Evolutionary conservation across 92 coral and sea anemone species (phyloP).

Genomic region (Zoanthus sociatus): DNA sequence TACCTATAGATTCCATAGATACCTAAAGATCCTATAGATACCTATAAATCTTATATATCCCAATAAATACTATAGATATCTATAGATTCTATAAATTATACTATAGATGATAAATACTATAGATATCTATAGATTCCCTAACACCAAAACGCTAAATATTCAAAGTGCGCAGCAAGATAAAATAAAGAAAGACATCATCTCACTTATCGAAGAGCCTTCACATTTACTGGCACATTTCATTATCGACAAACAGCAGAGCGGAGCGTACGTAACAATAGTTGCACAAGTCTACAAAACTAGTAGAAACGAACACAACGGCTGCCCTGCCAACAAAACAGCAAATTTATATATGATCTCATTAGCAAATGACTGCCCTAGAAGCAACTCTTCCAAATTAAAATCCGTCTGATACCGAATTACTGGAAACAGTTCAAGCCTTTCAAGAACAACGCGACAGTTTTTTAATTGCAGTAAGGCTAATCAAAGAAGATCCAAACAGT

Average conservation of each 20-base stretch:
- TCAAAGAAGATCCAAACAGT: neutral
- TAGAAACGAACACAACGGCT: neutral
- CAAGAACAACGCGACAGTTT: conserved; percentile 17
- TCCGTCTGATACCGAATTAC: neutral
- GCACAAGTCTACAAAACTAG: neutral
- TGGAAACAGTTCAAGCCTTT: neutral
- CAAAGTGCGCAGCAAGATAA: neutral
- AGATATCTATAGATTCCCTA: neutral
- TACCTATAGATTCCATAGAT: too few species aligned
- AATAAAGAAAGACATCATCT: neutral
- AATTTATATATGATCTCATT: neutral
- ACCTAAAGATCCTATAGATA: too few species aligned
- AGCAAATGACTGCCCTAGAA: neutral
- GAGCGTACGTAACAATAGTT: neutral
- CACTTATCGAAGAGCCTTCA: neutral
- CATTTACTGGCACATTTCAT: neutral
- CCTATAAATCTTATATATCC: too few species aligned
- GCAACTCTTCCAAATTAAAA: neutral
- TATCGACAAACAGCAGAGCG: neutral
- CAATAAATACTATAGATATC: too few species aligned
- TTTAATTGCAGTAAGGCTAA: neutral
- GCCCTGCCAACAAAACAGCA: neutral
- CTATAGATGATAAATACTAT: too few species aligned
- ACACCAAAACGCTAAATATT: neutral
- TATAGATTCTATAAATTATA: too few species aligned